Percentiles rank a stretch among this genome's conserved stretches.
Conservation (phyloP, 2,113 vertebrate species). For the Leptobrachium ailaonicum region DNA sequence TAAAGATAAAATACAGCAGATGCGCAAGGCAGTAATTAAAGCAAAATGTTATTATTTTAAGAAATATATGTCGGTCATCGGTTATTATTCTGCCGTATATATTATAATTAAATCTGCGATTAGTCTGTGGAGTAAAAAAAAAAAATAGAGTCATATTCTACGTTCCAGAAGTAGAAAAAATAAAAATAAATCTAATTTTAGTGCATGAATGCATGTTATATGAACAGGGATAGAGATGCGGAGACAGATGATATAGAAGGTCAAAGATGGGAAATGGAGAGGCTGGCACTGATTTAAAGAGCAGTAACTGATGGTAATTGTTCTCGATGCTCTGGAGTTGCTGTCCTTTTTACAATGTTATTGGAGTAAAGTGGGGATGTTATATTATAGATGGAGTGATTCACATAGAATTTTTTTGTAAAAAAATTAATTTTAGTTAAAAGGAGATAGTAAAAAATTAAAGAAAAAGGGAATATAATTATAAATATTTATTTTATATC, state of each 20-base stretch:
- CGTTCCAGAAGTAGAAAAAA: too few relatives aligned
- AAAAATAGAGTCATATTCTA: too few relatives aligned
- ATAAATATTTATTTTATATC: too few relatives aligned
- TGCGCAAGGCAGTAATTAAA: too few relatives aligned
- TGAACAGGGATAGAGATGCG: constrained; percentile 14
- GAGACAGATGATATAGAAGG: constrained; percentile 42
- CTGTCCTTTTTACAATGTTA: constrained; percentile 8
- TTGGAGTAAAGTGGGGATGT: constrained; percentile 34
- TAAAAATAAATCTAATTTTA: constrained; percentile 22
- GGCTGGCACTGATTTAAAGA: constrained; percentile 29
- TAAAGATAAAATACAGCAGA: too few relatives aligned
- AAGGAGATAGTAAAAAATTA: background rate
- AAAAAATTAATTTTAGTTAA: constrained; percentile 7
- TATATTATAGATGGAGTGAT: constrained; percentile 27
- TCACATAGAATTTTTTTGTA: constrained; percentile 30
- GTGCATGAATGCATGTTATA: constrained; percentile 26
- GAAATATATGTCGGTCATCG: too few relatives aligned
- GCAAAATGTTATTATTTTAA: too few relatives aligned
- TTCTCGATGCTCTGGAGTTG: constrained; percentile 8
- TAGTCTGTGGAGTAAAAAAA: too few relatives aligned
- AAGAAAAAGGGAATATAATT: background rate
- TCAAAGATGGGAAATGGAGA: constrained; percentile 18
- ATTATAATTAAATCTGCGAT: too few relatives aligned
- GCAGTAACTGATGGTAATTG: constrained; percentile 34
- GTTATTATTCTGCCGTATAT: too few relatives aligned